These are phyloP conservation scores for Frieseomelitta varia DNA, from an alignment of 1,140 invertebrate genomes.

Conservation along the genomic window DNA sequence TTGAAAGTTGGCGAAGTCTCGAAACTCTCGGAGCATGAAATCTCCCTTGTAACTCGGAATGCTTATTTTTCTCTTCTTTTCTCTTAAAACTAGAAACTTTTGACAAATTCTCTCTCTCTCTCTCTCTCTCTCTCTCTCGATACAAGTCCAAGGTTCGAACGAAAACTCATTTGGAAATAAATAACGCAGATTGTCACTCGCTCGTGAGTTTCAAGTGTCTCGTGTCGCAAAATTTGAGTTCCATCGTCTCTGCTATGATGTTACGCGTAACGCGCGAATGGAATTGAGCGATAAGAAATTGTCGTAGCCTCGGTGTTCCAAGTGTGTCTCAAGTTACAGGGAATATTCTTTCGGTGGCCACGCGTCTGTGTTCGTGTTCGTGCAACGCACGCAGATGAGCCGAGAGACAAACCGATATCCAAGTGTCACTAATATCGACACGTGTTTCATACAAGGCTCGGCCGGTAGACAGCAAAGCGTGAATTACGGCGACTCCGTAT, in stretches of 20 bases:
- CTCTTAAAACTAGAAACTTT: not conserved
- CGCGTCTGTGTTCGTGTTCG: not conserved
- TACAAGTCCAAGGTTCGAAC: too few relatives aligned
- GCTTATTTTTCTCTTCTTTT: not conserved
- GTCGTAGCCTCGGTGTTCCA: not conserved
- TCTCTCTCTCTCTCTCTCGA: too few relatives aligned
- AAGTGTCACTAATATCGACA: slow-evolving; percentile 45
- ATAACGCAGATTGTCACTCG: too few relatives aligned
- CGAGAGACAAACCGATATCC: slow-evolving; percentile 30
- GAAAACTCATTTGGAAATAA: too few relatives aligned
- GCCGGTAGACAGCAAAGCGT: slow-evolving; percentile 8
- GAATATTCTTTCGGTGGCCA: not conserved
- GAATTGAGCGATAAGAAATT: not conserved
- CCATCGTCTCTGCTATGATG: too few relatives aligned
- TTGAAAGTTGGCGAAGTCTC: not conserved
- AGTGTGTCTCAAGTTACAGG: not conserved
- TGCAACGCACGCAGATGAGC: slow-evolving; percentile 12
- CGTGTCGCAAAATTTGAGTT: not conserved
- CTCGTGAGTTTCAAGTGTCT: not conserved
- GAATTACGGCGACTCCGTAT: slow-evolving; percentile 41
- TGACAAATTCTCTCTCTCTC: too few relatives aligned
- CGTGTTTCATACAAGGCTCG: slow-evolving; percentile 31
- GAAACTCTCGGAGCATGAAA: not conserved
- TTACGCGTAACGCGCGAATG: not conserved
- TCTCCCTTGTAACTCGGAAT: not conserved